Conservation (phyloP, 2,797 vertebrate species). For the Vespertilio murinus region DNA sequence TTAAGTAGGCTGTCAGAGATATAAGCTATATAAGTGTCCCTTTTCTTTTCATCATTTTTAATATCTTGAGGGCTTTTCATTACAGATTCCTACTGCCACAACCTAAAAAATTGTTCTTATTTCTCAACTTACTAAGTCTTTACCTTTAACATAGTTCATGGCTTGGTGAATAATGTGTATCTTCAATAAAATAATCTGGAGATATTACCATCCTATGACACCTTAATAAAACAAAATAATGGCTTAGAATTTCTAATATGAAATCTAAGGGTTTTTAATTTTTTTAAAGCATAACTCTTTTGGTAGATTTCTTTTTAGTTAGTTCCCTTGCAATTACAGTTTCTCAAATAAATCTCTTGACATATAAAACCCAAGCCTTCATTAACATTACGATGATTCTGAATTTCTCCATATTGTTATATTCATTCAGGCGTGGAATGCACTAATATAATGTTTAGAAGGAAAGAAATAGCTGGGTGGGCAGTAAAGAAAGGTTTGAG, state of each 20-base stretch:
- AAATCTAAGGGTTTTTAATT: background rate
- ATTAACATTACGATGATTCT: background rate
- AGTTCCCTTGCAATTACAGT: background rate
- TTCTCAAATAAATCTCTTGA: conserved; percentile 12
- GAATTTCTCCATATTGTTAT: background rate
- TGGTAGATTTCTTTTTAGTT: background rate
- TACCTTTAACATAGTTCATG: background rate
- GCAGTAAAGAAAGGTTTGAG: background rate
- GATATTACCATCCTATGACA: background rate
- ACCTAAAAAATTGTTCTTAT: background rate
- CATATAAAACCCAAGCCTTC: background rate
- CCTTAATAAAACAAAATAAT: conserved; percentile 2
- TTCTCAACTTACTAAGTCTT: background rate
- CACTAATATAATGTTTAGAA: background rate
- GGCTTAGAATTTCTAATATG: background rate
- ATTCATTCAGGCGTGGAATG: background rate
- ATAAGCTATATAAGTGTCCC: background rate
- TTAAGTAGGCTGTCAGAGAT: background rate
- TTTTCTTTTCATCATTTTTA: conserved; percentile 21
- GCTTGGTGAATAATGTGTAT: conserved; percentile 10
- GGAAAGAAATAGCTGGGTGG: background rate
- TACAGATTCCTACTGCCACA: background rate
- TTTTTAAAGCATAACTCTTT: background rate
- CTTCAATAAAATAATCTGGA: conserved; percentile 33
- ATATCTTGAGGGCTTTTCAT: conserved; percentile 17